Percentiles rank a stretch among this genome's conserved stretches.
These are phyloP conservation scores for Nothura maculosa DNA, from an alignment of 2,797 vertebrate genomes.

Conservation along the genomic window DNA sequence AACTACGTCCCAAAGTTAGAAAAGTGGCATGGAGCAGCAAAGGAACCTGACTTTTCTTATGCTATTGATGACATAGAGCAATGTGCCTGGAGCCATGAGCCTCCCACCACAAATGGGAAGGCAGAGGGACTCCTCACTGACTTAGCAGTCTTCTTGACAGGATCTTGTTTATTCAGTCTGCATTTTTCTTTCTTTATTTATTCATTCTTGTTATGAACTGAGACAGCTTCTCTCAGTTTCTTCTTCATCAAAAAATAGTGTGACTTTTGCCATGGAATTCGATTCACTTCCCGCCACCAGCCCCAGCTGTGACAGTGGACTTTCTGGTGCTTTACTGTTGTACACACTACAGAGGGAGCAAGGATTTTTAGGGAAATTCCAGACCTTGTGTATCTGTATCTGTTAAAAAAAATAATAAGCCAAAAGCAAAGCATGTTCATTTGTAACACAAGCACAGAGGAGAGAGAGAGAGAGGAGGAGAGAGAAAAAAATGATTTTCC, in stretches of 20 bases:
- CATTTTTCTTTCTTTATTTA: not conserved
- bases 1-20: not conserved
- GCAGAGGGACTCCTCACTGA: not conserved
- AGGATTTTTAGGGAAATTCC: not conserved
- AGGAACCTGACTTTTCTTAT: not conserved
- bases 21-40: not conserved
- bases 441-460: not conserved
- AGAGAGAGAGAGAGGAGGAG: too few relatives aligned
- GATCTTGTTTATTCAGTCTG: not conserved
- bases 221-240: not conserved
- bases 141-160: not conserved
- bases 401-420: not conserved
- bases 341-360: not conserved
- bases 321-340: not conserved
- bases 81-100: not conserved
- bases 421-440: not conserved
- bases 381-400: not conserved
- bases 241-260: not conserved
- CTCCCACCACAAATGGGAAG: not conserved
- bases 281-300: not conserved
- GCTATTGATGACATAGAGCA: accelerated
- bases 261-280: not conserved
- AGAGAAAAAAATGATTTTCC: not conserved
- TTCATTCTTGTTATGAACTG: not conserved
- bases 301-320: not conserved